Evolutionary conservation across 2,113 vertebrate species (phyloP).

Genomic region (Shinisaurus crocodilurus): DNA sequence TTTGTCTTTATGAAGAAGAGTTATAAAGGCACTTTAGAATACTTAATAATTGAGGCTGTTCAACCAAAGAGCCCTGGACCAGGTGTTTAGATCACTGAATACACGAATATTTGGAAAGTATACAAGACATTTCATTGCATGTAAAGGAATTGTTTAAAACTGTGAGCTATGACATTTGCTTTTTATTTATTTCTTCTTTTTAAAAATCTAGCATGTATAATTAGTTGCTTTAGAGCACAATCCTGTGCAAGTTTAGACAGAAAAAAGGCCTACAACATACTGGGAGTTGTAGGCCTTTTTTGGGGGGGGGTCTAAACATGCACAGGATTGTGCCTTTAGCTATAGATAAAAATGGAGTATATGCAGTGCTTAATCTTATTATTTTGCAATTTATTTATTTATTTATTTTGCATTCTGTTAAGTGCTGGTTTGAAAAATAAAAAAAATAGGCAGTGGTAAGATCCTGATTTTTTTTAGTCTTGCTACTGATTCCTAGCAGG

Average conservation of each 20-base stretch:
- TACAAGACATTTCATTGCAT: not conserved
- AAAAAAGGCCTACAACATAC: too few relatives aligned
- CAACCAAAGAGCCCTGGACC: not conserved
- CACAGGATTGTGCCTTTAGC: too few relatives aligned
- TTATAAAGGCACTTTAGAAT: not conserved
- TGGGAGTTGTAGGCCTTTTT: too few relatives aligned
- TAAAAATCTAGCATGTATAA: not conserved
- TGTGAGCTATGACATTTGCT: not conserved
- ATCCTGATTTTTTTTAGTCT: not conserved
- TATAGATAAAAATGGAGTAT: not conserved
- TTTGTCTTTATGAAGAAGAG: not conserved
- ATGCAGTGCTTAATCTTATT: not conserved
- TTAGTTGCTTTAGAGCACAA: not conserved
- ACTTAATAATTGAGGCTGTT: not conserved
- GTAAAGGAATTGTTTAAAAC: not conserved
- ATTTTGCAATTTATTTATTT: not conserved
- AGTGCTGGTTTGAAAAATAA: not conserved
- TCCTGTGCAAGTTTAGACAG: too few relatives aligned
- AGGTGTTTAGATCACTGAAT: not conserved
- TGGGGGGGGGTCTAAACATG: too few relatives aligned
- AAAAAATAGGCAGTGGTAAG: not conserved
- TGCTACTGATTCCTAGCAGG: not conserved
- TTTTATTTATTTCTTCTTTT: not conserved
- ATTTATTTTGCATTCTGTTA: not conserved
- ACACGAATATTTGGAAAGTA: not conserved